A percentile compares a stretch with the other conserved stretches of the same genome.
These are phyloP conservation scores for Nasonia oneida DNA, from an alignment of 2,888 invertebrate genomes.

Conservation along the genomic window DNA sequence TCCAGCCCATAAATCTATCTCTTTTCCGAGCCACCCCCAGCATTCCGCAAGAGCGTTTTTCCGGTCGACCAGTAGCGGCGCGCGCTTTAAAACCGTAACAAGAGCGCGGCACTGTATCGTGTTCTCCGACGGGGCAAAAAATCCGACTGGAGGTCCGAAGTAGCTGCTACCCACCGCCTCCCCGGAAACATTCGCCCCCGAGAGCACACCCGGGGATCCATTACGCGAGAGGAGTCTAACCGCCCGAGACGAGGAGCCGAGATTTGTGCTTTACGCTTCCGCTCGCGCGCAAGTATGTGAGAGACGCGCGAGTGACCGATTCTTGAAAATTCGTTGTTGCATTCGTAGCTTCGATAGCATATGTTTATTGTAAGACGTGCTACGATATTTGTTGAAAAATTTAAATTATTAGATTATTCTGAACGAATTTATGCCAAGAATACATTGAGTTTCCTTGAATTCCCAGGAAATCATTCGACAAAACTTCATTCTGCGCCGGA, in stretches of 20 bases:
- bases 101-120: conserved; percentile 28
- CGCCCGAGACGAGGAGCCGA: conserved; percentile 73
- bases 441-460: neutral
- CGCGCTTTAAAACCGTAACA: conserved; percentile 39
- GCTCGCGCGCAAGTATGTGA: conserved; percentile 51
- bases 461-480: neutral
- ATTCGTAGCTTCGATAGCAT: no score
- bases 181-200: conserved; percentile 74
- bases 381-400: no score
- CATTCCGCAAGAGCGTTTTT: conserved; percentile 34
- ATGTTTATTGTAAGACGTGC: no score
- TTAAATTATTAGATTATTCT: neutral
- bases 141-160: conserved; percentile 51
- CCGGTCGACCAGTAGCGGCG: neutral
- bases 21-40: neutral
- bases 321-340: neutral
- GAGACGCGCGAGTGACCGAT: neutral
- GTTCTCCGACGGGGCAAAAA: conserved; percentile 28
- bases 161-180: conserved; percentile 64
- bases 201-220: conserved; percentile 78
- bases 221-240: conserved; percentile 75
- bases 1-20: conserved; percentile 8
- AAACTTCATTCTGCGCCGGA: neutral
- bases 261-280: conserved; percentile 74
- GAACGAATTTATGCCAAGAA: neutral